Evolutionary conservation across 2,888 invertebrate species (phyloP), one percentile per base, ranked within the genome.

Genomic region (Napeogenes inachia): DNA sequence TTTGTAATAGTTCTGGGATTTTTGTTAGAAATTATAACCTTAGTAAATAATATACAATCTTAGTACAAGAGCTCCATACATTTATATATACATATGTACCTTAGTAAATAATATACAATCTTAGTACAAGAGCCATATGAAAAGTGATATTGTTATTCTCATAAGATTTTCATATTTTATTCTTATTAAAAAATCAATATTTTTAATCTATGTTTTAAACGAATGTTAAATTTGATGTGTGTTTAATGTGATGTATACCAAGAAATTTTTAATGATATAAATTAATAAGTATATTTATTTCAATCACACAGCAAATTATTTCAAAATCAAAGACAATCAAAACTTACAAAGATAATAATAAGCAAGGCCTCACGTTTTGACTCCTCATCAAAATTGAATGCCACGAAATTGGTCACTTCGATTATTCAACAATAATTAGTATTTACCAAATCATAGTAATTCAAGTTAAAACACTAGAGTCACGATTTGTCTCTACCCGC

Each of bases 311-410:
- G 42, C 5, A 21, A 21, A 21, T 21, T 21, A 42, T 42, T 35
- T 5, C 35, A 35, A 35, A 47, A 47, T 13, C 47, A 21, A 47
- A 47, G 47, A 50, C 50, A 50, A 50, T 50, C 30, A 50, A 10
- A 8, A 50, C 10, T 47, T n/a, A 13, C 13, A 47, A 47, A 8
- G 12, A 50, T 50, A 50, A 50, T 50, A 32, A 13, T 21, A 33
- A 56, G 54, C 54, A 63, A 85, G 82, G 82, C 70, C 57, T 63
- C 77, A 70, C 74, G 70, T 71, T 69, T 68, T 66, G 75, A 75
- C 78, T 81, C 80, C 80, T 82, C 80, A 76, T 72, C 4, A 84
- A 82, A 84, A 87, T 85, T 81, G 85, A 86, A 85, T 81, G 81
- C 74, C 71, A 76, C 74, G 78, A 81, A 82, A 84, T 82, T 82